Evolutionary conservation across 2,888 invertebrate species (phyloP).

Genomic region (Leptinotarsa juncta): DNA sequence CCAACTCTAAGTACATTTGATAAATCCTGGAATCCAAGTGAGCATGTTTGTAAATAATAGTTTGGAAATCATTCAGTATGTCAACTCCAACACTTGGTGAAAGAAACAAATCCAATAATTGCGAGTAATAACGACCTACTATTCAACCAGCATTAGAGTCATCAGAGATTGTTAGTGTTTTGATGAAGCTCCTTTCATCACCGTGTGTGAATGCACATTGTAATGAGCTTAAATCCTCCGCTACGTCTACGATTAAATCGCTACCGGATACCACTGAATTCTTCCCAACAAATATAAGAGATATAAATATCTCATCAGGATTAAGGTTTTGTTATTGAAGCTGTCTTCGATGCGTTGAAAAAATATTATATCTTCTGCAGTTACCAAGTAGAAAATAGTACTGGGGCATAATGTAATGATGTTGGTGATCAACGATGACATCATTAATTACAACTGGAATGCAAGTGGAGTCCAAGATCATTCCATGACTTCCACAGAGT

Average conservation of each 20-base stretch:
- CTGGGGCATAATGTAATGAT: constrained; percentile 2
- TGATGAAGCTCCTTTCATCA: constrained; percentile 36
- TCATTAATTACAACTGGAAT: neutral
- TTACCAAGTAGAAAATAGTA: constrained; percentile 11
- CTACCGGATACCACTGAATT: constrained; percentile 53
- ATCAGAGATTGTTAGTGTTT: constrained; percentile 39
- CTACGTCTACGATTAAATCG: constrained; percentile 30
- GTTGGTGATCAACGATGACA: neutral
- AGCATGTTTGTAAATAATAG: neutral
- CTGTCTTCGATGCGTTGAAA: constrained; percentile 43
- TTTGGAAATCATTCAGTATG: too few species aligned
- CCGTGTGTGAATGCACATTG: constrained; percentile 26
- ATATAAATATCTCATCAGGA: constrained; percentile 46
- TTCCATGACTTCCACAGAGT: neutral
- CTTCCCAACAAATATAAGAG: constrained; percentile 47
- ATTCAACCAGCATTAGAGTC: constrained; percentile 14
- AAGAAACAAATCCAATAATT: neutral
- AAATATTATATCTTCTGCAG: constrained; percentile 31
- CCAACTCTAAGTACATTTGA: too few species aligned
- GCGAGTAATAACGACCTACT: neutral
- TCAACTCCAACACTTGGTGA: too few species aligned
- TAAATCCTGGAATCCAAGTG: neutral
- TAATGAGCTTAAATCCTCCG: constrained; percentile 21
- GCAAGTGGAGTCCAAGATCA: neutral
- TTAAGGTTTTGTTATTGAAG: constrained; percentile 41